Evolutionary conservation across 2,888 invertebrate genomes (phyloP), one percentile per base, ranked within the genome.

Genomic region (Pheosia gnoma): DNA sequence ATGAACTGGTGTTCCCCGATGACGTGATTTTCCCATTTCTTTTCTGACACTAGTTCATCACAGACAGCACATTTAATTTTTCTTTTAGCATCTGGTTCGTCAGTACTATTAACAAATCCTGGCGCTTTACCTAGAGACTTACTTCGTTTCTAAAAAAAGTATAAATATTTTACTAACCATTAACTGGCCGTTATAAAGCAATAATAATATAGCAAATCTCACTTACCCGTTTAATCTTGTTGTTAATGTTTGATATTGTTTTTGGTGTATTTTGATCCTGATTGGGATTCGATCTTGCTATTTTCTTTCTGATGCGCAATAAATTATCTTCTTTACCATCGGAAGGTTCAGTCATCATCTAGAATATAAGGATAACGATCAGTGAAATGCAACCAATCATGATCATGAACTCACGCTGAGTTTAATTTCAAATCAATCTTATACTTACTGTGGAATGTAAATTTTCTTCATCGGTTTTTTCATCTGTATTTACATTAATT

Each of bases 61-160:
- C 87, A 88, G 47, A 84, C 71, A 9, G 79, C 82, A 77, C 88
- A 86, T 63, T 81, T 81, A 5, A 83, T 64, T 38, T 63, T 76
- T 67, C 78, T 82, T 67, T 77, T 75, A 0, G 11, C 0, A 52
- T 62, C 54, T 38, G 75, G 64, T 59, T 62, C 68, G 10, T 55
- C 57, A 38, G 37, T 58, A 6, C 8, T 25, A 51, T 8, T n/a
- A 2, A 13, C 3, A 9, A 51, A 3, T 0, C 51, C 43, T 43
- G 43, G 43, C 1, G 9, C 8, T 8, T 25, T 25, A 25, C 25
- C 25, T 43, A 9, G 43, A 49, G 13, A 25, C 25, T 51, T 7
- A 2, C 43, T 59, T 4, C 72, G 77, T 63, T 74, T 75, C 75
- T 75, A 58, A 37, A 68, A 45, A 43, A 39, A 3, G 1, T 25